These are phyloP conservation scores for Zeuzera pyrina DNA, from an alignment of 2,888 invertebrate genomes.

Conservation along the genomic window DNA sequence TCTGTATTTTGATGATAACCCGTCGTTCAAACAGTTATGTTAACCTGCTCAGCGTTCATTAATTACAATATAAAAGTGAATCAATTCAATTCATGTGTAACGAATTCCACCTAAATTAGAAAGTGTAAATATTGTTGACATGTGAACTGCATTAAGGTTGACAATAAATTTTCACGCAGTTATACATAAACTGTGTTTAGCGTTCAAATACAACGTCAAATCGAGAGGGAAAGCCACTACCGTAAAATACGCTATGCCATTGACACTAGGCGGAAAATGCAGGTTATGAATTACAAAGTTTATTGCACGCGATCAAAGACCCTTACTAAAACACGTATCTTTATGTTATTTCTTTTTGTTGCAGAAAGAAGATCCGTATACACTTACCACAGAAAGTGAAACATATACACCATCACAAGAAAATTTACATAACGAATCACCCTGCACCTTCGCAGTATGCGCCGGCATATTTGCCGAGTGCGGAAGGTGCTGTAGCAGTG, in stretches of 20 bases:
- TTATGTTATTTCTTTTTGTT: constrained; percentile 48
- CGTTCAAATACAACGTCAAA: constrained; percentile 23
- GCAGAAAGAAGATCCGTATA: constrained; percentile 71
- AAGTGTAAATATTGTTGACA: constrained; percentile 14
- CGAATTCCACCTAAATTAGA: constrained; percentile 41
- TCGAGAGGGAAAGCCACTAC: constrained; percentile 56
- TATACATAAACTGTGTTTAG: constrained; percentile 31
- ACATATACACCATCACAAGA: constrained; percentile 70
- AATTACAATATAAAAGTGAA: constrained; percentile 27
- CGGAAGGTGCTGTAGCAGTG: constrained; percentile 53
- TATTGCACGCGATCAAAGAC: not conserved
- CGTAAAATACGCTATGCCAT: constrained; percentile 51
- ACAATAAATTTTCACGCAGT: not conserved
- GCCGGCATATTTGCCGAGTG: constrained; percentile 57
- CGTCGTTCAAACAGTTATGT: no score
- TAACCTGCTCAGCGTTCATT: constrained; percentile 42
- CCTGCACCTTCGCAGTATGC: constrained; percentile 61
- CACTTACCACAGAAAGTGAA: constrained; percentile 72
- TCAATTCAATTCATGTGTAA: constrained; percentile 13
- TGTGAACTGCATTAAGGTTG: not conserved
- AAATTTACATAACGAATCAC: constrained; percentile 67
- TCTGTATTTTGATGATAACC: no score
- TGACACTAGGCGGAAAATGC: constrained; percentile 56
- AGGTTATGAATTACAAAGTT: constrained; percentile 9
- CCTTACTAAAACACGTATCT: constrained; percentile 1